A percentile compares a stretch with the other conserved stretches of the same genome.
phyloP scores from a whole-genome alignment of 2,888 invertebrate species.

The Halictus ligatus region DNA sequence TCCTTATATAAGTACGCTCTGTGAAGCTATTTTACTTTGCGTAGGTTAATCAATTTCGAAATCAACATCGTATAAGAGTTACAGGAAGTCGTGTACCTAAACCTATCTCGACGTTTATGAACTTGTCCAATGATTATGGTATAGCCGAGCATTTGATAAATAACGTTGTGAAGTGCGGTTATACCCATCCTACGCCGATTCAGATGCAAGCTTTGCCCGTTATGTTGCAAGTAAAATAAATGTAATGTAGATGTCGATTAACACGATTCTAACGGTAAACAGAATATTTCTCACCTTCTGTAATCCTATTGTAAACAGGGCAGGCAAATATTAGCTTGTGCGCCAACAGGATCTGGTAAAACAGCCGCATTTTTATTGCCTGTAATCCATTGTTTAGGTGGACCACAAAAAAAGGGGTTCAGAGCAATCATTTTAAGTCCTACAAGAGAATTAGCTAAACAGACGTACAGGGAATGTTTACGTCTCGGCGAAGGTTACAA shows the following conservation, averaged over 20 bases:
- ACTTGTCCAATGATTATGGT: slow-evolving; percentile 86
- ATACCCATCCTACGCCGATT: slow-evolving; percentile 92
- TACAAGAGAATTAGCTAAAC: slow-evolving; percentile 96
- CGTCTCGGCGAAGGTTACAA: slow-evolving; percentile 91
- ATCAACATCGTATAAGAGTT: slow-evolving; percentile 91
- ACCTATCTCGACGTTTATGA: slow-evolving; percentile 90
- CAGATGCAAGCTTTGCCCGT: slow-evolving; percentile 97
- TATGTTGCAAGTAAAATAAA: slow-evolving; percentile 89
- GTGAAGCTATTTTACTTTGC: slow-evolving; percentile 63
- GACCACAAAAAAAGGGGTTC: slow-evolving; percentile 90
- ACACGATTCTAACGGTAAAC: neutral
- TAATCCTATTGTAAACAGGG: slow-evolving; percentile 84
- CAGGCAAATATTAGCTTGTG: slow-evolving; percentile 95
- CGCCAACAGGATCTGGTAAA: slow-evolving; percentile 99
- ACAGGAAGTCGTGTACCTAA: slow-evolving; percentile 92
- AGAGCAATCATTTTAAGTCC: slow-evolving; percentile 96
- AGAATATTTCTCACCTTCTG: slow-evolving; percentile 45
- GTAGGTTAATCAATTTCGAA: slow-evolving; percentile 91
- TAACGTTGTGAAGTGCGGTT: slow-evolving; percentile 90
- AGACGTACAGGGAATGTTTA: slow-evolving; percentile 93
- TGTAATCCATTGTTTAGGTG: slow-evolving; percentile 90
- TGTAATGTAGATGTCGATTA: neutral
- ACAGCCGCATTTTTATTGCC: slow-evolving; percentile 97
- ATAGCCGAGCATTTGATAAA: slow-evolving; percentile 87
- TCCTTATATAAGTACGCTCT: neutral